Base-by-base conservation (phyloP, 2,113 vertebrate species). In the Polypterus bichir region DNA sequence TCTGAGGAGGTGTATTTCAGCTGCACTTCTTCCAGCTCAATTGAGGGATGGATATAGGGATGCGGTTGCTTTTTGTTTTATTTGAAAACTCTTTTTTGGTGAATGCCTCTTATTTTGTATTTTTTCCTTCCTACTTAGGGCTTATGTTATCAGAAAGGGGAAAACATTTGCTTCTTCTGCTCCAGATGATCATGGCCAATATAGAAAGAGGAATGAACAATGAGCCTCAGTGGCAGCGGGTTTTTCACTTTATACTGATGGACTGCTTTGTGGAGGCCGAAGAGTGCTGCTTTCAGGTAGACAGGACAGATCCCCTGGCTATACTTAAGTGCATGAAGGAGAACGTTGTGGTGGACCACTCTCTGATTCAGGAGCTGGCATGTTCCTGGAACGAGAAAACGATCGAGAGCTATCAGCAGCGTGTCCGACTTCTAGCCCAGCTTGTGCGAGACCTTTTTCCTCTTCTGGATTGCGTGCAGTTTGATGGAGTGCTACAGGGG, bases 201-300 rank as follows among this genome's bases (percentile, higher is more conserved):
- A 59, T 74, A 3, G 65, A 60, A 7, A 54, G 49, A 47, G 60
- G 9, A 55, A 9, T 54, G 53, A 65, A 55, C 57, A 46, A 55
- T 51, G 27, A 49, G 49, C 27, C 65, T 46, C 68, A 62, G 3
- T 60, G 64, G 49, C 69, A 63, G 70, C 60, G 62, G 52, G 62
- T 78, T 48, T 73, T 74, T 44, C 71, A 66, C 49, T 74, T 74
- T 49, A 62, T 78, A 44, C n/a, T 74, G 48, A 65, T 66, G 66
- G 76, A 78, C 66, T 71, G 66, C 65, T 58, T 74, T 66, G 70
- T 69, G 3, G 69, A 74, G 57, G 59, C 58, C 0, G 60, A 73
- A 59, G 74, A 74, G 60, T 64, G 70, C n/a, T 68, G 69, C 4
- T 62, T 59, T 27, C 60, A 60, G 9, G 70, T 64, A 57, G 49